Evolutionary conservation across 2,113 vertebrate genomes (phyloP), one percentile per base, ranked within the genome.

Genomic region (Boulengeromyrus knoepffleri): DNA sequence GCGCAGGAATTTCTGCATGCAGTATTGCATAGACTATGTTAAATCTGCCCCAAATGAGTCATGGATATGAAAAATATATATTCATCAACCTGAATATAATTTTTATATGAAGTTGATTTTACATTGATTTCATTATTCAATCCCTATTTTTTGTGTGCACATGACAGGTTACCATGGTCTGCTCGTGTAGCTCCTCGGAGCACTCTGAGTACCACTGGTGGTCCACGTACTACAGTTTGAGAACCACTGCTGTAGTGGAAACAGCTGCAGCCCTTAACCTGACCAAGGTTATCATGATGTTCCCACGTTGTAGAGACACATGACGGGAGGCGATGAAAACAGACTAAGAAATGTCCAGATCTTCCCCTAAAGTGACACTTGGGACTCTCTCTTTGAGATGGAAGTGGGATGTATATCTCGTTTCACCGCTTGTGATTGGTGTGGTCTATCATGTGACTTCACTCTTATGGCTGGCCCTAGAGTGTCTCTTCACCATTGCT

Each of bases 401-500:
- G 31, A 45, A 1, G 77, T 42, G 27, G 80, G 39, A 85, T 5
- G 45, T 19, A 24, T 85, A 2, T 42, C 39, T 85, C 1, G 6
- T 10, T 85, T 42, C 80, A 5, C 39, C 7, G 5, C 8, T 47
- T 6, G 17, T 10, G 8, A 10, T 46, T 21, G 31, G 19, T 3
- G 17, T 45, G 39, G 19, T 7, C 42, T 83, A 19, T 45, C 31
- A 21, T 45, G 77, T 83, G 77, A 66, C 70, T 36, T 3, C 27
- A 5, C 12, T 21, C 15, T 19, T 39, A 12, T 12, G 49, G 24
- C 15, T 1, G n/a, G 49, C 47, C 91, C 92, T 95, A 96, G 92
- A 96, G 90, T 0, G 93, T 92, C 85, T 95, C 95, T 90, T 96
- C 96, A 21, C 94, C 93, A 1, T 95, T 94, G 21, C 95, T 93